Percentiles rank a stretch among this genome's conserved stretches.
These are phyloP conservation scores for Drosophila borealis DNA, from an alignment of 2,888 invertebrate genomes.

Conservation along the genomic window DNA sequence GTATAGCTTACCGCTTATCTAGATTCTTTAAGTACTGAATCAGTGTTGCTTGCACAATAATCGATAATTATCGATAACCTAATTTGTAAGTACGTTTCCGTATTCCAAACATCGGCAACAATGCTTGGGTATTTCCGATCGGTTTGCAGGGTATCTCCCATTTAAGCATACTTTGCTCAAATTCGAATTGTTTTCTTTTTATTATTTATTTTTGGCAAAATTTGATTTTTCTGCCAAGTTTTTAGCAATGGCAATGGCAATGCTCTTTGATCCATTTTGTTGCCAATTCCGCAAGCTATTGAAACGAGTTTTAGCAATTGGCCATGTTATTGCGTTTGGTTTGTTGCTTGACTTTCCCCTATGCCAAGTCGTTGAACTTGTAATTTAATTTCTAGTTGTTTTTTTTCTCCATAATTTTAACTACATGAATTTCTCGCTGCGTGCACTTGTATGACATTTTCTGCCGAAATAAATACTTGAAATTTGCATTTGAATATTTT, in stretches of 20 bases:
- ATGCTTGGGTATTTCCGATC: not conserved
- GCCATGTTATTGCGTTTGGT: conserved; percentile 59
- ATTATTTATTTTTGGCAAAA: conserved; percentile 25
- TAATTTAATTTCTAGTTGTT: conserved; percentile 10
- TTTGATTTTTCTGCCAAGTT: conserved; percentile 52
- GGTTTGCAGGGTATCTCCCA: not conserved
- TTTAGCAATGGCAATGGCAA: conserved; percentile 57
- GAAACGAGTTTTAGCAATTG: conserved; percentile 54
- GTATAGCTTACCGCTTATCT: too few relatives aligned
- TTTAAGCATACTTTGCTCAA: too few relatives aligned
- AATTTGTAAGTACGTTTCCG: too few relatives aligned
- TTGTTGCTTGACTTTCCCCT: conserved; percentile 37
- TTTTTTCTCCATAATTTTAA: conserved; percentile 35
- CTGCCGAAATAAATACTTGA: conserved; percentile 25
- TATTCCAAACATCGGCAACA: too few relatives aligned
- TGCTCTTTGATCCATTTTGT: conserved; percentile 63
- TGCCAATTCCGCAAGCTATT: conserved; percentile 61
- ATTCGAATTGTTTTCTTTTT: conserved; percentile 15
- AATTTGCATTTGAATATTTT: conserved; percentile 15
- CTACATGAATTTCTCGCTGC: conserved; percentile 24
- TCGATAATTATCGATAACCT: too few relatives aligned
- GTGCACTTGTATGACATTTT: conserved; percentile 30
- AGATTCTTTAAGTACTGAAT: too few relatives aligned
- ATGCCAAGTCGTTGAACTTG: conserved; percentile 58
- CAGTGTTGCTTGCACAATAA: too few relatives aligned